Base-by-base conservation (phyloP, 2,888 invertebrate species). In the Dolichomitus sp. region DNA sequence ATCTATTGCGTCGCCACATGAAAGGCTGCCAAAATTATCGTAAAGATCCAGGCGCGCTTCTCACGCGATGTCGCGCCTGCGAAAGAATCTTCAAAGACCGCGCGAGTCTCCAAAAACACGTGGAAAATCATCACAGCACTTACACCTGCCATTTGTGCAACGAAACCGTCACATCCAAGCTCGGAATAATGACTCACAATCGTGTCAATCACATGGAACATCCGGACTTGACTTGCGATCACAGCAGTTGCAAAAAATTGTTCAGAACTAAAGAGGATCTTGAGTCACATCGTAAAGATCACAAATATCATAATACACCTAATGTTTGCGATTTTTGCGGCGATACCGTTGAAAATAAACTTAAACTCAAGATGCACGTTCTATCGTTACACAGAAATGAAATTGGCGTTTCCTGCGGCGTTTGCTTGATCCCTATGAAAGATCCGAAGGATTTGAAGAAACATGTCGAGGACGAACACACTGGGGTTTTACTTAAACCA, bases 281-380 rank as follows among this genome's bases (percentile, higher is more conserved):
- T 17, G 92, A 94, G 65, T 92, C 94, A 9, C 95, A 95, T 86
- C 91, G 93, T 54, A 93, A 93, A n/a, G 95, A 95, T 86, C 95
- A 95, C 85, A 92, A 94, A 23, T 92, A 92, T 84, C 93, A 92
- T 52, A 88, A 88, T 19, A 94, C 93, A 37, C 94, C 94, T 0
- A 95, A 95, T 87, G 94, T 95, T 4, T 95, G 95, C 84, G 95
- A 95, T 83, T 95, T 95, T 86, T 95, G 95, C 85, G 95, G 94
- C 1, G 95, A 95, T 86, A 92, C 94, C 0, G 93, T 95, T 2
- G 94, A 95, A 11, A 95, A 95, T 81, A 95, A 95, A 84, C 93
- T 95, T 33, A 95, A 95, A 87, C 89, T 95, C 2, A 95, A 95
- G 85, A 95, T 95, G 95, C 95, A 95, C 87, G 94, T 95, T 4